Evolutionary conservation across 2,113 vertebrate genomes (phyloP).

Genomic region (Aleadryas rufinucha): DNA sequence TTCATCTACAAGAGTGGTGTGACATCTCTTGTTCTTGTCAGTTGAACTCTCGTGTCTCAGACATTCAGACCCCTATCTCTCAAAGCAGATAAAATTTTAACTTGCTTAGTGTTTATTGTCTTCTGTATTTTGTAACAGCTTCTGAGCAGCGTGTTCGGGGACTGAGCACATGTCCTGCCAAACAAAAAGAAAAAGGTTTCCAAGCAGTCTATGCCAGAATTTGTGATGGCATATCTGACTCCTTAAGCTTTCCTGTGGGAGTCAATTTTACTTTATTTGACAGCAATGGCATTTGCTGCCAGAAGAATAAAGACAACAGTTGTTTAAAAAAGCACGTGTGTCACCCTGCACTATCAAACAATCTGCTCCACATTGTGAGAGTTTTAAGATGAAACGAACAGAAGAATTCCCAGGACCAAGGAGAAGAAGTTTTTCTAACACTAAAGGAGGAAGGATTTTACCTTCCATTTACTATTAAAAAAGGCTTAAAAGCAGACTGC

Average conservation of each 20-base stretch:
- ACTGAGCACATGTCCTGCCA: neutral
- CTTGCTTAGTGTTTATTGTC: neutral
- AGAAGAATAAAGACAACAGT: conserved; percentile 40
- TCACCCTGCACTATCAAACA: conserved; percentile 35
- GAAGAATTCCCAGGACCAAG: conserved; percentile 20
- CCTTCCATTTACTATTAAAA: neutral
- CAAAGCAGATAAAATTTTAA: conserved; percentile 30
- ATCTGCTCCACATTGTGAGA: neutral
- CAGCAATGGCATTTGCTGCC: conserved; percentile 37
- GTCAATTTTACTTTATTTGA: conserved; percentile 54
- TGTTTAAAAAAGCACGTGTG: conserved; percentile 1
- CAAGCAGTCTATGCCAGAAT: neutral
- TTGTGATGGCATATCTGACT: neutral
- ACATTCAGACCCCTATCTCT: conserved; percentile 25
- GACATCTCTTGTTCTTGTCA: neutral
- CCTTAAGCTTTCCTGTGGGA: conserved; percentile 18
- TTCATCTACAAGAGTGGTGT: conserved; percentile 14
- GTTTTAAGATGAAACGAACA: conserved; percentile 29
- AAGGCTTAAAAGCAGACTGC: neutral
- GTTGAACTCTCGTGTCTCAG: neutral
- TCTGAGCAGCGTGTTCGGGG: neutral
- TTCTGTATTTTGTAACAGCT: neutral
- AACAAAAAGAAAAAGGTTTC: neutral
- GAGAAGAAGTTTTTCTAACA: conserved; percentile 15
- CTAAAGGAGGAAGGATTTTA: conserved; percentile 20